Evolutionary conservation across 37 sponge, comb jelly and placozoan genomes (phyloP), one percentile per base, ranked within the genome.

Genomic region (Agelas oroides): DNA sequence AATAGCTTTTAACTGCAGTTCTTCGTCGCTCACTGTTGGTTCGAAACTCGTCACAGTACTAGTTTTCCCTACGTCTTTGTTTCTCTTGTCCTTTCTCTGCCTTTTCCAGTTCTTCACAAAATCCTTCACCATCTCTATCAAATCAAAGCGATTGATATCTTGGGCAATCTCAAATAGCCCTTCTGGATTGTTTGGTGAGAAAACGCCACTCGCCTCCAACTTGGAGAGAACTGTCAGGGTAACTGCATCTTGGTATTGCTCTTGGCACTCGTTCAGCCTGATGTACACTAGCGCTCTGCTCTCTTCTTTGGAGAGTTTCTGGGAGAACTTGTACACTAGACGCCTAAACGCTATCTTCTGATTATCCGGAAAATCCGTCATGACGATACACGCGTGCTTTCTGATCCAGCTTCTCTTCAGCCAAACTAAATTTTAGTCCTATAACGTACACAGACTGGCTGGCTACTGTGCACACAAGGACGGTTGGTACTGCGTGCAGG

Each of bases 281-380:
- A 82, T 39, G 63, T 71, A 72, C 24, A 71, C 53, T 2, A 82
- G 56, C 1, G 46, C 63, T 12, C 35, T 60, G 5, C 20, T 8
- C 19, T 82, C 83, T 15, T 82, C 73, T 19, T 33, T 39, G 19
- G 28, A 71, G 17, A 82, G 63, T 31, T 72, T 37, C 71, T 60
- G 17, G 20, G 83, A 71, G 0, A 71, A 38, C 20, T 62, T 59
- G 63, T 63, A 71, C 23, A 82, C 37, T 2, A 82, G 25, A 38
- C 73, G 25, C 33, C 83, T 82, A 64, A 82, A 82, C 5, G 83
- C 83, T n/a, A 82, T n/a, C n/a, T n/a, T n/a, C n/a, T n/a, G 36
- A 34, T 58, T 8, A 3, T 46, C 46, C 3, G 3, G 46, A 46
- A 12, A 3, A 8, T 46, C 46, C 46, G 8, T 46, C 8, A 8